Conservation (phyloP, 2,113 vertebrate species). For the Rana temporaria region DNA sequence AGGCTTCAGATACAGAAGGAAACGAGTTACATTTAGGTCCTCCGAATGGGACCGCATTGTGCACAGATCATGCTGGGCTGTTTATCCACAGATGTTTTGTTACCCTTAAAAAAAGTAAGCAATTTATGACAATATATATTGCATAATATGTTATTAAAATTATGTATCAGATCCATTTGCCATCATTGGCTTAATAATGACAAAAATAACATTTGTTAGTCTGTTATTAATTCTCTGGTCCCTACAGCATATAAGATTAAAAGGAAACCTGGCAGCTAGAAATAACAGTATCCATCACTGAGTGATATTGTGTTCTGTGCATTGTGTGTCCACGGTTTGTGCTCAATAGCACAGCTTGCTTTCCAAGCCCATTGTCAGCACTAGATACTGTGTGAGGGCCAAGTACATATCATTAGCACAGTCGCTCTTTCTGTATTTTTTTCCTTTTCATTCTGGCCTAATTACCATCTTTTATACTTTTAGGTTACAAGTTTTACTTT, state of each 20-base stretch:
- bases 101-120: neutral
- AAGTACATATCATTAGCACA: conserved; percentile 3
- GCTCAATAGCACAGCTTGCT: conserved; percentile 45
- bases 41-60: conserved; percentile 3
- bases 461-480: conserved; percentile 19
- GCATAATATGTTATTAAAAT: neutral
- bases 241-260: conserved; percentile 9
- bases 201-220: neutral
- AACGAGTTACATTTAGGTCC: neutral
- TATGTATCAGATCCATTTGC: neutral
- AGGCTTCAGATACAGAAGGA: neutral
- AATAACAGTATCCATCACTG: conserved; percentile 13
- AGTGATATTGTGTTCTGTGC: conserved; percentile 7
- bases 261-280: neutral
- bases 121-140: neutral
- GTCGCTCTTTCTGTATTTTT: neutral
- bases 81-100: neutral
- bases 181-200: neutral
- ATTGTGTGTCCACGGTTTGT: conserved; percentile 26
- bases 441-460: neutral
- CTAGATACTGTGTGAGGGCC: conserved; percentile 18
- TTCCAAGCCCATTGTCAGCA: neutral
- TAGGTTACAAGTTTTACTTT: neutral
- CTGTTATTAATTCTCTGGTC: conserved; percentile 10
- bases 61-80: conserved; percentile 28